Base-by-base conservation (phyloP, 2,113 vertebrate species). In the Pelecanus crispus region DNA sequence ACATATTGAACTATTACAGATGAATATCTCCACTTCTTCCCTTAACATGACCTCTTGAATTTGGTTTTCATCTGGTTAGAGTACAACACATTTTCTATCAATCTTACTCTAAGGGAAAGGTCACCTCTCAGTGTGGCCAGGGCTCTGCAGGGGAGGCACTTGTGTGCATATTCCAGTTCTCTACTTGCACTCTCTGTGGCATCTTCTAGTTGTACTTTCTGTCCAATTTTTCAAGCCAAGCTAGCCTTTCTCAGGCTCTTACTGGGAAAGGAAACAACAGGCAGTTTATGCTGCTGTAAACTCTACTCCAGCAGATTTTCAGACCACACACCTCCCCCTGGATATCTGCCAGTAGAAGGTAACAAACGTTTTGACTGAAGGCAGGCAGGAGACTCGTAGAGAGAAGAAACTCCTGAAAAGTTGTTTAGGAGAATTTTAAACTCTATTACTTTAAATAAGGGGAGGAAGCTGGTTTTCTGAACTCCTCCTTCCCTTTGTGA, bases 201-300 rank as follows among this genome's bases (percentile, higher is more conserved):
- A 45, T 67, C 70, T 87, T 74, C 34, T 25, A 77, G 40, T 45
- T 66, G 40, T 16, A 74, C 18, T 31, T 34, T 75, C 42, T 34
- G 34, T 66, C n/a, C 86, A 92, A 50, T 70, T 83, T 94, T 86
- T 83, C 72, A 74, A 81, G 61, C 49, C 84, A 85, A 77, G 36
- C 31, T 74, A 59, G 50, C 36, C 56, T 81, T 93, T 88, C 74
- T 40, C 72, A 93, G 71, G 34, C 17, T 72, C 88, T 91, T 92
- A 86, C 73, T 86, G 77, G 68, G 92, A 86, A 93, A 92, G 44
- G 68, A 92, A 90, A 81, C 38, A 93, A 77, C 86, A 79, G 79
- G 32, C 75, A 90, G 50, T 92, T 96, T 88, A 88, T 50, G 7
- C 40, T 81, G 28, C 75, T 90, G 65, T 59, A 86, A 94, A 71